phyloP scores from a whole-genome alignment of 2,113 vertebrate genomes.

The Smithornis capensis region DNA sequence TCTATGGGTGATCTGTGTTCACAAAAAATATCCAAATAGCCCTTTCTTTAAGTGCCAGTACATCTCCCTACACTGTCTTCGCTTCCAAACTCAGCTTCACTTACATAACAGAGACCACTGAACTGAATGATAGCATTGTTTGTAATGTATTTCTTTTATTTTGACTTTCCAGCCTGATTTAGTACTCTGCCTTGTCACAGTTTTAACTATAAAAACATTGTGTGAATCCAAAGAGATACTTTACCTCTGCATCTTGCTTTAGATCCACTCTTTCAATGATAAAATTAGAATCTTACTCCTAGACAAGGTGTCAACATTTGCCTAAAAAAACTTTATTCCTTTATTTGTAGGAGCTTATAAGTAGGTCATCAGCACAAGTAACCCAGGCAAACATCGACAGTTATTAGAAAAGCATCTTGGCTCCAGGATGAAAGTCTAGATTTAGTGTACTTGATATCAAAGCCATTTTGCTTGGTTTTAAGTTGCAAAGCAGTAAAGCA shows the following conservation, averaged over 20 bases:
- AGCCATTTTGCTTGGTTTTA: background rate
- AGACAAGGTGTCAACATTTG: slow-evolving; percentile 25
- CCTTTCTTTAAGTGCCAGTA: background rate
- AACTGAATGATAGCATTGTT: background rate
- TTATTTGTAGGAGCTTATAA: slow-evolving; percentile 13
- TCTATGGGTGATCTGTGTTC: background rate
- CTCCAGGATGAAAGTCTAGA: background rate
- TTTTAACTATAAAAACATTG: background rate
- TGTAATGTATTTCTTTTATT: slow-evolving; percentile 8
- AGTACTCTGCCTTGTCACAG: background rate
- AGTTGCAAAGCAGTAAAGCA: background rate
- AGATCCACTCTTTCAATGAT: background rate
- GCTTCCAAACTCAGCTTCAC: background rate
- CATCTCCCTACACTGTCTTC: background rate
- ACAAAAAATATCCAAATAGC: background rate
- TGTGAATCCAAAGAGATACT: background rate
- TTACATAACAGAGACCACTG: background rate
- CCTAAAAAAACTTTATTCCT: slow-evolving; percentile 17
- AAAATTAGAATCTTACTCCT: slow-evolving; percentile 40
- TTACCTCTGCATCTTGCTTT: background rate
- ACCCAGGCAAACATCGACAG: background rate
- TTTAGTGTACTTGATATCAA: background rate
- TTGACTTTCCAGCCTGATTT: slow-evolving; percentile 5
- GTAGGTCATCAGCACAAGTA: slow-evolving; percentile 32
- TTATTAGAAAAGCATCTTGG: background rate